phyloP scores from a whole-genome alignment of 2,888 invertebrate genomes.

The Lepas anatifera region DNA sequence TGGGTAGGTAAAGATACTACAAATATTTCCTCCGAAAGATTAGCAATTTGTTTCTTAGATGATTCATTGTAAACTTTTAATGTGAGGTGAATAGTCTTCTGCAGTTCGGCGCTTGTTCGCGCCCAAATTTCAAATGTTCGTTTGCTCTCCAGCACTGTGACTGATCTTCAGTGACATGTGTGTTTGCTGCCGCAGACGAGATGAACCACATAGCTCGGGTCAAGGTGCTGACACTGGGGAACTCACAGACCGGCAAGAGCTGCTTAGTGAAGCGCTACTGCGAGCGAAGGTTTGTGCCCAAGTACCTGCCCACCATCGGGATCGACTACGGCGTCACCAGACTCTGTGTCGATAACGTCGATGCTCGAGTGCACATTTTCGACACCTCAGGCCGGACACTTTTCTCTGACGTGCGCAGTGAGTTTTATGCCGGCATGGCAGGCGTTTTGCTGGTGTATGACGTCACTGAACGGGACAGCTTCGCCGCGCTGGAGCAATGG shows the following conservation, averaged over 20 bases:
- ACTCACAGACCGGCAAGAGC: conserved; percentile 17
- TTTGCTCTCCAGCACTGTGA: no score
- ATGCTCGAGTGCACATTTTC: conserved; percentile 26
- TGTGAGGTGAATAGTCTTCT: no score
- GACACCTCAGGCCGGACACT: conserved; percentile 26
- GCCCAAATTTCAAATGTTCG: no score
- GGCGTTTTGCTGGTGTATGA: conserved; percentile 37
- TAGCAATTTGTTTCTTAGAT: no score
- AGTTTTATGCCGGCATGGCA: conserved; percentile 32
- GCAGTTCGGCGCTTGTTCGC: no score
- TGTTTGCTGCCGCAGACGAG: no score
- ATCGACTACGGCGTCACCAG: conserved; percentile 39
- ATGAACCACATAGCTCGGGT: background rate
- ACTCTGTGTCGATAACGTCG: conserved; percentile 25
- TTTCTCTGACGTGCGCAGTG: conserved; percentile 25
- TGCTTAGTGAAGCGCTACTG: conserved; percentile 32
- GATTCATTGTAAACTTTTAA: no score
- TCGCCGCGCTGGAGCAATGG: conserved; percentile 36
- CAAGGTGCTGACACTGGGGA: conserved; percentile 1
- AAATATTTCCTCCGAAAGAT: no score
- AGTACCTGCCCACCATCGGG: conserved; percentile 38
- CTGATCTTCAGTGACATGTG: no score
- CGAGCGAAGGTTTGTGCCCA: conserved; percentile 38
- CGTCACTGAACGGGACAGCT: conserved; percentile 33
- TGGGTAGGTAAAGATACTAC: no score